These are phyloP conservation scores for Mesorhabditis belari DNA, from an alignment of 2,888 invertebrate species.

Conservation along the genomic window DNA sequence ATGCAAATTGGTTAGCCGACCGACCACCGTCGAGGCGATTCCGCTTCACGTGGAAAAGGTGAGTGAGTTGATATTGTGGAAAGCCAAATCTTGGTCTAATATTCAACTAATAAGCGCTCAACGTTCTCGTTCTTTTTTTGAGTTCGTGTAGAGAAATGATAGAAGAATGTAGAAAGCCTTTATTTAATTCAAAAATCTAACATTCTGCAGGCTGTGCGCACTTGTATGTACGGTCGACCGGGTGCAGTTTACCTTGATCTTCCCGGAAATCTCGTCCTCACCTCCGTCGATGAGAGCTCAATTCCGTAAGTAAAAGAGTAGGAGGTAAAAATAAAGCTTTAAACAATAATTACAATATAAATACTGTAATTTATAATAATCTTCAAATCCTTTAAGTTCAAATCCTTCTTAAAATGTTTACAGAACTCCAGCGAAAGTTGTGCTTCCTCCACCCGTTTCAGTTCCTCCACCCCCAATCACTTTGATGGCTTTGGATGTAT, in stretches of 20 bases:
- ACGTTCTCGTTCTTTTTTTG: too few species aligned
- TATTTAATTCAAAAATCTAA: neutral
- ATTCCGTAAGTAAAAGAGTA: conserved; percentile 9
- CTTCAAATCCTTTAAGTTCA: neutral
- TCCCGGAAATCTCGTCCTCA: conserved; percentile 68
- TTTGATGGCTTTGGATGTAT: conserved; percentile 66
- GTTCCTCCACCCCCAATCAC: conserved; percentile 69
- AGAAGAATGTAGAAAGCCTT: neutral
- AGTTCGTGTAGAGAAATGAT: neutral
- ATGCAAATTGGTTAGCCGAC: conserved; percentile 83
- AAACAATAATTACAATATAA: neutral
- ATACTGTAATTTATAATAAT: neutral
- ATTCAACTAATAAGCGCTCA: neutral
- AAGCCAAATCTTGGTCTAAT: neutral
- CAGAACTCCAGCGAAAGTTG: conserved; percentile 40
- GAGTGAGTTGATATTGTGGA: neutral
- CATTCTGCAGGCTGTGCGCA: conserved; percentile 66
- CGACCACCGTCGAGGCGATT: conserved; percentile 63
- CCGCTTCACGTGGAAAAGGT: conserved; percentile 40
- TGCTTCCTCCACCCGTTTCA: conserved; percentile 63
- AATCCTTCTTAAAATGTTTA: neutral
- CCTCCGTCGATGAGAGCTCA: conserved; percentile 22
- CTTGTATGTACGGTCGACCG: conserved; percentile 76
- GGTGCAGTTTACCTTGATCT: conserved; percentile 85
- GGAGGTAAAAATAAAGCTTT: too few species aligned